Evolutionary conservation across 2,888 invertebrate genomes (phyloP).

Genomic region (Stenodema calcarata): DNA sequence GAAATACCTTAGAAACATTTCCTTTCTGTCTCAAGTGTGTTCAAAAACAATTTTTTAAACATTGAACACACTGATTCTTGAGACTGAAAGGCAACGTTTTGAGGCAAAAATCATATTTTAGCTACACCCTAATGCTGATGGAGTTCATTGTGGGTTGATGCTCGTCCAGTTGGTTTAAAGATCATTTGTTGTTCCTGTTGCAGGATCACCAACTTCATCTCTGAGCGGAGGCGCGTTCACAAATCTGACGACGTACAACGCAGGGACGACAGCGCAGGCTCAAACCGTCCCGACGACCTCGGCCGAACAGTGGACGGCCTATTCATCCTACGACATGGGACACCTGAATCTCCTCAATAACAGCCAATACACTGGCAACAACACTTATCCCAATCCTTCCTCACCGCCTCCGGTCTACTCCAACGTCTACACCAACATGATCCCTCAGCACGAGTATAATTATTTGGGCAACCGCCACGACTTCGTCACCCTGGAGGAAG

Average conservation of each 20-base stretch:
- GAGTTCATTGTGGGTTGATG: too few relatives aligned
- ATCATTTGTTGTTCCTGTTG: neutral
- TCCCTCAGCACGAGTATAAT: slow-evolving; percentile 54
- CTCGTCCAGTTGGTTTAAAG: too few relatives aligned
- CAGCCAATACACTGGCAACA: slow-evolving; percentile 66
- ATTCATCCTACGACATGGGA: slow-evolving; percentile 57
- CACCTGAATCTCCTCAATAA: slow-evolving; percentile 74
- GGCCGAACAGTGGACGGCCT: slow-evolving; percentile 70
- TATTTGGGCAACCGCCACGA: slow-evolving; percentile 53
- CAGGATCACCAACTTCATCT: slow-evolving; percentile 39
- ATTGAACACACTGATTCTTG: too few relatives aligned
- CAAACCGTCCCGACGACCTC: slow-evolving; percentile 61
- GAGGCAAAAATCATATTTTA: too few relatives aligned
- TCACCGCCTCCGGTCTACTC: slow-evolving; percentile 59
- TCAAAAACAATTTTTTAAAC: too few relatives aligned
- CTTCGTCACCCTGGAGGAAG: slow-evolving; percentile 59
- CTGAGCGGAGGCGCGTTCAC: slow-evolving; percentile 27
- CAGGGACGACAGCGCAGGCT: slow-evolving; percentile 24
- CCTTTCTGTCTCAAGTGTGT: too few relatives aligned
- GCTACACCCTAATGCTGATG: too few relatives aligned
- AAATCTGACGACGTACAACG: slow-evolving; percentile 35
- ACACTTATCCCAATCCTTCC: slow-evolving; percentile 60
- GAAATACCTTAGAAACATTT: too few relatives aligned
- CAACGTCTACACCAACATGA: slow-evolving; percentile 60
- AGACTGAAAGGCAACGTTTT: too few relatives aligned